Percentiles rank a stretch among this genome's conserved stretches.
Evolutionary conservation across 2,797 vertebrate species (phyloP).

Genomic region (Anabas testudineus): DNA sequence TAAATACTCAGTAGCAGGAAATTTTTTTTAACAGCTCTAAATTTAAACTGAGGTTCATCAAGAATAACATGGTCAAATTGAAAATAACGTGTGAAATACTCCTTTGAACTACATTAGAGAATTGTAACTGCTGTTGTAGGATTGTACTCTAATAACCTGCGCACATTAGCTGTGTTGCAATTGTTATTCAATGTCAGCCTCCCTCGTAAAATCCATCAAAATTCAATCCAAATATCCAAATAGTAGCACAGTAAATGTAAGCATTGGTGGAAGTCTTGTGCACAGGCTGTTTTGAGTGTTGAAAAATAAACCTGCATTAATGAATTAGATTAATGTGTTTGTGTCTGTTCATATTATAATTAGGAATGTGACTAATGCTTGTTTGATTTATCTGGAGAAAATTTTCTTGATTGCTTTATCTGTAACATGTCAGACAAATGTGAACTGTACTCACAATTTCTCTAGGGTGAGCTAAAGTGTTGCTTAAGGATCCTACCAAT

Average conservation of each 20-base stretch:
- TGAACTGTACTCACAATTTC: not conserved
- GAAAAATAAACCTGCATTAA: not conserved
- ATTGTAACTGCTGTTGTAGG: not conserved
- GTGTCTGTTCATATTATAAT: not conserved
- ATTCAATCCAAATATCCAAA: too few relatives aligned
- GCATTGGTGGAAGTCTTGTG: not conserved
- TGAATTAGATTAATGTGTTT: not conserved
- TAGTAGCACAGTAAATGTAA: not conserved
- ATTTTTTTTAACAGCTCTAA: constrained; percentile 1
- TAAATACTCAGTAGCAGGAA: not conserved
- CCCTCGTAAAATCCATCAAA: not conserved
- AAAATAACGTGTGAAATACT: not conserved
- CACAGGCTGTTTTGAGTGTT: not conserved
- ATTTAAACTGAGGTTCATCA: not conserved
- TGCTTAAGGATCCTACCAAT: too few relatives aligned
- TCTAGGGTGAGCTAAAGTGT: not conserved
- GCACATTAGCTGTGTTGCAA: not conserved
- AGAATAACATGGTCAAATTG: not conserved
- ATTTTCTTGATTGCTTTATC: not conserved
- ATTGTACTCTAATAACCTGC: too few relatives aligned
- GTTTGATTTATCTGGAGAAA: not conserved
- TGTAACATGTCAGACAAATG: not conserved
- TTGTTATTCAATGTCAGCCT: too few relatives aligned
- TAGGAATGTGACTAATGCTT: not conserved
- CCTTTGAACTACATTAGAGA: not conserved